Base-by-base conservation (phyloP, 2,113 vertebrate genomes). In the Brachirus orientalis region DNA sequence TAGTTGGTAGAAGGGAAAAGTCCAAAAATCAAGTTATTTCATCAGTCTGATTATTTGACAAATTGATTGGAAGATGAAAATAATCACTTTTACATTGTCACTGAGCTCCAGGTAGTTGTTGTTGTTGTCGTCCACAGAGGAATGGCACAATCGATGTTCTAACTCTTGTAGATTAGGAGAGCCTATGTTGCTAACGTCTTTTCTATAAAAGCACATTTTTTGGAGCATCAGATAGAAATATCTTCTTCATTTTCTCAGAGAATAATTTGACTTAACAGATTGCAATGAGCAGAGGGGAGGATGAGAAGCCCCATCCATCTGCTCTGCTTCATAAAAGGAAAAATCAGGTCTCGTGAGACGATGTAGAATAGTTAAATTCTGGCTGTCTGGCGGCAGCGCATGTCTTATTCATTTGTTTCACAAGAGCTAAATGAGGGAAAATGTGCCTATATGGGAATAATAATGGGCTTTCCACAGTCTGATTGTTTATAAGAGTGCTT, bases 241-340 rank as follows among this genome's bases (percentile, higher is more conserved):
- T 72, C 61, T 70, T 20, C 22, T 3, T 9, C 22, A 10, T 52
- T 43, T 38, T 56, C 38, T 74, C 38, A 20, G 57, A 20, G 20
- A 13, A 55, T 44, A 38, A 50, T 44, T 52, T 46, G 40, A 58
- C 48, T 37, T 28, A 48, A 56, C 75, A 75, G 67, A 69, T 60
- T 70, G 76, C 51, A 51, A 36, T 0, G 45, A 66, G 44, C 43
- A 59, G 44, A 45, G 36, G 1, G 20, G 64, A 18, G 46, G 43
- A 63, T 13, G 43, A 48, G n/a, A 69, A 10, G 20, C 59, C 36
- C 38, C 20, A 1, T 11, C 68, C 72, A 73, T 79, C 75, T 73
- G 75, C 41, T 76, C 35, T 9, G 35, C 28, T 16, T 56, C 50
- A 12, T 50, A 47, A 40, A 14, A 22, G 14, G 57, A 72, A 48